Evolutionary conservation across 2,888 invertebrate genomes (phyloP), one percentile per base, ranked within the genome.

Genomic region (Lochmaea capreae): DNA sequence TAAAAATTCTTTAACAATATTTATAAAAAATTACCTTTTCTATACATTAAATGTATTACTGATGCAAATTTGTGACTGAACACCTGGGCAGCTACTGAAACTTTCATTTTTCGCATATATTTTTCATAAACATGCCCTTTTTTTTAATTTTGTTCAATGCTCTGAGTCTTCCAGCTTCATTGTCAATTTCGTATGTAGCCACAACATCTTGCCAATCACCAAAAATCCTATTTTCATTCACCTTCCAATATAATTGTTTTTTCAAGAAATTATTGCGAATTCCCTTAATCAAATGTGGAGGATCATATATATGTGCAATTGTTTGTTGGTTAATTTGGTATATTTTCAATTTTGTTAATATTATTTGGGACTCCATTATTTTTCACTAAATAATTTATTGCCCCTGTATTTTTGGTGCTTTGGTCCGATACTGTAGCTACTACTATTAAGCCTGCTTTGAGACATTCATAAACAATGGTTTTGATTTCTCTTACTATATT

Each of bases 391-490:
- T 46, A 46, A 46, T 46, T 46, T 46, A 46, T 46, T 46, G 46
- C 57, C 12, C 52, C 70, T 22, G 43, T 46, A 63, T 70, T 70
- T 65, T 22, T 58, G 14, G 70, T 54, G 12, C 70, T 58, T 70
- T 70, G 70, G 16, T 70, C 70, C 8, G 63, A 54, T 42, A 70
- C 43, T 11, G 65, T 70, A 9, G 65, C 65, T 18, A 58, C 52
- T 52, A 49, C 49, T 49, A n/a, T 14, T n/a, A 49, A 49, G n/a
- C 49, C 49, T 49, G n/a, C 14, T n/a, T 33, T 49, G n/a, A n/a
- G 49, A 49, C 49, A 49, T 49, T 49, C n/a, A 49, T 49, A 3
- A 4, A n/a, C n/a, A 14, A 49, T 49, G 12, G 49, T 49, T 49
- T 49, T 49, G 49, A 49, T 49, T n/a, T 49, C 49, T 49, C 49